Base-by-base conservation (phyloP, 2,888 invertebrate species). In the Cybosia mesomella region DNA sequence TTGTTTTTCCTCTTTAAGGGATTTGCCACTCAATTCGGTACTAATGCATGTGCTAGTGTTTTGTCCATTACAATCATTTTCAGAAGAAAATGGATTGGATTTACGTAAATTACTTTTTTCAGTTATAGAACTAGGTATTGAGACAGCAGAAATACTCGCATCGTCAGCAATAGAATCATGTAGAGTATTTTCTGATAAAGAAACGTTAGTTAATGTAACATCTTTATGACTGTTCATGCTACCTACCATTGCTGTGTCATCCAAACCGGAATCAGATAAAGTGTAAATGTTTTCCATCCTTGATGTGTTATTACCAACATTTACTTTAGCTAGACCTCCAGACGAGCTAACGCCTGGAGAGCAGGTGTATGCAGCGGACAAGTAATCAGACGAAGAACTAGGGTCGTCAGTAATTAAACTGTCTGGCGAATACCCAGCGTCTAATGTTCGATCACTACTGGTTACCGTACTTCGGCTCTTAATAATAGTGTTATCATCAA, bases 1-100 rank as follows among this genome's bases (percentile, higher is more conserved):
- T 79, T 96, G 96, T 76, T 96, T 96, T 79, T 96, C 96, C 83
- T 96, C 96, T 84, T 96, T 96, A 10, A 91, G 87, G 18, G 92
- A 88, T 70, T 85, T 89, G 55, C 82, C 81, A 78, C 78, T 84
- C 39, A 78, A 78, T 54, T 89, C 89, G 57, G 82, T 84, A 55
- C 72, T 73, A 11, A 80, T 62, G 3, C 71, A 73, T 55, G 73
- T 74, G 65, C 73, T 78, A 3, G 72, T 79, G 69, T 70, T 83
- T 73, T 80, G 81, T 2, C 80, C 83, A 66, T 85, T 84, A 15
- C 72, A 76, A 67, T 79, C 83, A 69, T 69, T 86, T 58, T 83
- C 85, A 53, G 81, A 75, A 43, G 82, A 77, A 54, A 54, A 54
- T 1, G 53, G 28, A 22, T 59, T 36, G 13, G 80, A 54, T 76